These are phyloP conservation scores for Stratiomys singularior DNA, from an alignment of 2,888 invertebrate genomes.

Conservation along the genomic window DNA sequence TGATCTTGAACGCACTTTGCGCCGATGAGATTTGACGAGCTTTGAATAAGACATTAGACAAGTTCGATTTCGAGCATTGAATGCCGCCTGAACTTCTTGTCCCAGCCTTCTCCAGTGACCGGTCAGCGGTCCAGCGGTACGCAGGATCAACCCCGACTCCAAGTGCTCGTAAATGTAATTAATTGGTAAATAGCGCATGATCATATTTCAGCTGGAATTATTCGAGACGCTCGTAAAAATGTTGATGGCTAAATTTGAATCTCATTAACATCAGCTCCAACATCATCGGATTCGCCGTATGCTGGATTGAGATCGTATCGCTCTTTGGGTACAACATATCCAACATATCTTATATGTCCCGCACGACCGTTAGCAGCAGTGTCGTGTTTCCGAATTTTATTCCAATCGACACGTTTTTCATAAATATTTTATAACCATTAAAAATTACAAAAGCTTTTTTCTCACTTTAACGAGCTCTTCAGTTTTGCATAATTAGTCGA, in stretches of 20 bases:
- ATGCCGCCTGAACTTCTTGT: too few relatives aligned
- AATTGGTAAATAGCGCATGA: slow-evolving; percentile 47
- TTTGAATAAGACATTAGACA: too few relatives aligned
- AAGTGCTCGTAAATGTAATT: slow-evolving; percentile 45
- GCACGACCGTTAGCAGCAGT: slow-evolving; percentile 22
- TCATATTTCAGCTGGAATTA: slow-evolving; percentile 50
- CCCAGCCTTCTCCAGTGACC: too few relatives aligned
- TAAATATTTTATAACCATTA: slow-evolving; percentile 42
- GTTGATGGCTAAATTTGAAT: slow-evolving; percentile 48
- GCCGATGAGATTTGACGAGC: too few relatives aligned
- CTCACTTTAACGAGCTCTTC: slow-evolving; percentile 11
- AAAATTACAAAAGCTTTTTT: slow-evolving; percentile 32
- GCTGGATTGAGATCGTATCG: slow-evolving; percentile 25
- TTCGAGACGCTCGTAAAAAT: slow-evolving; percentile 43
- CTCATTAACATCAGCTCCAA: slow-evolving; percentile 37
- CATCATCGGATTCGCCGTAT: background rate
- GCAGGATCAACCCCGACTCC: background rate
- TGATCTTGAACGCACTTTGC: too few relatives aligned
- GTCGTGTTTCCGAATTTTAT: slow-evolving; percentile 41
- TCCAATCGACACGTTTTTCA: slow-evolving; percentile 42
- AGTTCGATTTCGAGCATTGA: too few relatives aligned
- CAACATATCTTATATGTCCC: background rate
- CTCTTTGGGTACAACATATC: slow-evolving; percentile 1
- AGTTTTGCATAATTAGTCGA: slow-evolving; percentile 37
- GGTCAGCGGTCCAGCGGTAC: too few relatives aligned